Evolutionary conservation across 2,797 vertebrate species (phyloP), one percentile per base, ranked within the genome.

Genomic region (Chrysolophus pictus): DNA sequence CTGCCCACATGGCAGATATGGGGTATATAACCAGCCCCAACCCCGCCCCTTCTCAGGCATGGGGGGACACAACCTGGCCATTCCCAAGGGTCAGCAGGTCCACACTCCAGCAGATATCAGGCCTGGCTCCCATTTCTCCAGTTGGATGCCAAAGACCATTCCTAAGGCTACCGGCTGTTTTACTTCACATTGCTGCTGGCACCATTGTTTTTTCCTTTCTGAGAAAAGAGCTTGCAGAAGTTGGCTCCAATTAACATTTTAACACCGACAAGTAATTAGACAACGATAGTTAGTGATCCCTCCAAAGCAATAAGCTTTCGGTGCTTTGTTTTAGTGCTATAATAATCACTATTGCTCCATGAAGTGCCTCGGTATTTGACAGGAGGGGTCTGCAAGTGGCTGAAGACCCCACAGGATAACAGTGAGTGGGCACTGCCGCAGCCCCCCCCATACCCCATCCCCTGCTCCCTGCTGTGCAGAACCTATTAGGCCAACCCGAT

Each of bases 251-350:
- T n/a, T n/a, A n/a, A n/a, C n/a, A n/a, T n/a, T n/a, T n/a, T n/a
- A n/a, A n/a, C n/a, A n/a, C n/a, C n/a, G n/a, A n/a, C 92, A 95
- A 96, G 94, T 97, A 96, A 97, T 96, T 94, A 97, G 94, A 92
- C 93, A 94, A 94, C 95, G 95, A 97, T 87, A 65, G 71, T 95
- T 84, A 94, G 88, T 88, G 96, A 97, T 94, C 91, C 94, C 92
- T 95, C 93, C 86, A 73, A 90, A 96, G 94, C 93, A 94, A 82
- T 84, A 84, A 92, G 93, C 95, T 93, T 77, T 94, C 51, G 74
- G 92, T 87, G 90, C 88, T 93, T 93, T 85, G 88, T 89, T 91
- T 97, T 93, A 94, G 72, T 88, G 94, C 82, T 94, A 58, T 84
- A 90, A 94, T 84, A 88, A 94, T 87, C 72, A 53, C 91, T 77